phyloP scores from a whole-genome alignment of 1,140 invertebrate species.

The Pollicipes pollicipes region DNA sequence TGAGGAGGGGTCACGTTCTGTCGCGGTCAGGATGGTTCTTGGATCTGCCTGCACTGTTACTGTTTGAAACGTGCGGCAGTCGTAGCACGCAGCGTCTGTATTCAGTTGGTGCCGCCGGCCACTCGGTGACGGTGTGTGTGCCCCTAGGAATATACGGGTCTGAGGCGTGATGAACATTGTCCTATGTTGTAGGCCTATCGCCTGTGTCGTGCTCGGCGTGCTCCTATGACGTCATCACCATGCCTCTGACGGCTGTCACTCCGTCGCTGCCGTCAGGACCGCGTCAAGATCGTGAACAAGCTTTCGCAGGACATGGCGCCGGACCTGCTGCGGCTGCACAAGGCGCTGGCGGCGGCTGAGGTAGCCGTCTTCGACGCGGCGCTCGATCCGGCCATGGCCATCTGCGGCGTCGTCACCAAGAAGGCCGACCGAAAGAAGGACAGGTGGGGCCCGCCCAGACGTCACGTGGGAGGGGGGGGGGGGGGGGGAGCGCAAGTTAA shows the following conservation, averaged over 20 bases:
- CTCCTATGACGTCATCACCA: neutral
- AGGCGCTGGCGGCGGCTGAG: conserved; percentile 29
- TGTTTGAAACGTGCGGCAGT: no score
- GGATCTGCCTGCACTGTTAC: no score
- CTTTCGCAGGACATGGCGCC: conserved; percentile 41
- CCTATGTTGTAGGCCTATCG: no score
- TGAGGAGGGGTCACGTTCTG: no score
- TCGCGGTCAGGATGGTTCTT: no score
- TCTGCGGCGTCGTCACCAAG: conserved; percentile 54
- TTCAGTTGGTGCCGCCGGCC: no score
- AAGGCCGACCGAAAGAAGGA: conserved; percentile 80
- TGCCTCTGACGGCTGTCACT: neutral
- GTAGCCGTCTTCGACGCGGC: conserved; percentile 57
- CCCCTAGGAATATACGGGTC: no score
- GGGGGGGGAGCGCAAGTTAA: neutral
- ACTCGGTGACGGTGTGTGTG: no score
- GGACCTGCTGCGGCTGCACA: conserved; percentile 25
- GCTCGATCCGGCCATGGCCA: conserved; percentile 47
- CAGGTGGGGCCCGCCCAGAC: no score
- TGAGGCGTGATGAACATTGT: no score
- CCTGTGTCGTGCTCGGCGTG: no score
- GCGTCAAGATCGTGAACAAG: conserved; percentile 31
- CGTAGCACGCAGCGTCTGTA: no score
- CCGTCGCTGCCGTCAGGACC: conserved; percentile 25
- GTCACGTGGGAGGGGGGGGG: conserved; percentile 16